Percentiles rank a stretch among this genome's conserved stretches.
Conservation (phyloP, 2,888 invertebrate genomes). For the Watsonalla binaria region DNA sequence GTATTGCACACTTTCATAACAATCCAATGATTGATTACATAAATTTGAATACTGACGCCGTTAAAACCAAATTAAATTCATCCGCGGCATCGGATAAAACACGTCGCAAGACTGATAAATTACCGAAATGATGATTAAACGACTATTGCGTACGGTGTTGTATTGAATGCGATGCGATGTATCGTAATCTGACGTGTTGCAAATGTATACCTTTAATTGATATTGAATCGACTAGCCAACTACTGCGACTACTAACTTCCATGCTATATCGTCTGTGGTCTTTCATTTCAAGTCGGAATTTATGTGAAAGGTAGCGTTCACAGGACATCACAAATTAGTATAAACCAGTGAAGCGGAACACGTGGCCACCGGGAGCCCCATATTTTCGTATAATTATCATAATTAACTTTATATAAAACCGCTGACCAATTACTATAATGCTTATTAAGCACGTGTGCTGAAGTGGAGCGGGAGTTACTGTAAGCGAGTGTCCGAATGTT, state of each 20-base stretch:
- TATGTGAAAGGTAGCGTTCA: conserved; percentile 14
- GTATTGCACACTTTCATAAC: conserved; percentile 76
- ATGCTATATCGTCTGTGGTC: neutral
- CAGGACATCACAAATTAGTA: conserved; percentile 74
- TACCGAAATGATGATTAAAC: conserved; percentile 66
- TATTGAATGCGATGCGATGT: conserved; percentile 28
- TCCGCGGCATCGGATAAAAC: conserved; percentile 69
- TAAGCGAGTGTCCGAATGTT: conserved; percentile 34
- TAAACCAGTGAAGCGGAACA: conserved; percentile 56
- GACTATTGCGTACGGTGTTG: conserved; percentile 48
- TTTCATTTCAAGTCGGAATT: neutral
- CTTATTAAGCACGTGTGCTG: conserved; percentile 71
- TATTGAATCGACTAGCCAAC: conserved; percentile 21
- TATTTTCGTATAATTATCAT: conserved; percentile 64
- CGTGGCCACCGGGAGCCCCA: conserved; percentile 53
- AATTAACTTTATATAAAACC: conserved; percentile 74
- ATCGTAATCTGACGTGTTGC: conserved; percentile 37
- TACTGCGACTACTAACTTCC: neutral
- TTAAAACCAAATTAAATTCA: conserved; percentile 75
- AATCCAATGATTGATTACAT: conserved; percentile 75
- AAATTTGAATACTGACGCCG: conserved; percentile 72
- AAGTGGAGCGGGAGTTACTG: conserved; percentile 54
- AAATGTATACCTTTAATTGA: conserved; percentile 36
- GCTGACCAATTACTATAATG: conserved; percentile 67
- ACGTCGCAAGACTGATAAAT: conserved; percentile 69